These are phyloP conservation scores for Meloe dianella DNA, from an alignment of 2,888 invertebrate species.

Conservation along the genomic window DNA sequence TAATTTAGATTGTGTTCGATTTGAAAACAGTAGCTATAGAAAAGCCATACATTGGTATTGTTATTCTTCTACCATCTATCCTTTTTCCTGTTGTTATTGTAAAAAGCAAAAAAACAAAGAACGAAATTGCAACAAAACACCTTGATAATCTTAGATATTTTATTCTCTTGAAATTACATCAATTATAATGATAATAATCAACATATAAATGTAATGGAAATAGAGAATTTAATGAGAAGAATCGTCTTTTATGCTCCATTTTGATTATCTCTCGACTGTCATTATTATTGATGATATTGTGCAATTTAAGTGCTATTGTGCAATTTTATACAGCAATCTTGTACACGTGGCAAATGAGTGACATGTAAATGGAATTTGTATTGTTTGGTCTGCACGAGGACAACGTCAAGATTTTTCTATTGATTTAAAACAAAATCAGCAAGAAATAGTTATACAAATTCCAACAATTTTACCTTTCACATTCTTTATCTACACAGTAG, in stretches of 20 bases:
- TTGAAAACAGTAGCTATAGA: background rate
- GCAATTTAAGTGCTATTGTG: background rate
- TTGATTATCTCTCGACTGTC: background rate
- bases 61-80: background rate
- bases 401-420: background rate
- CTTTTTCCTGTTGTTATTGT: background rate
- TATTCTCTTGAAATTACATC: background rate
- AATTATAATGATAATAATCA: background rate
- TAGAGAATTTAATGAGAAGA: background rate
- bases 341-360: constrained; percentile 2
- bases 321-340: no score
- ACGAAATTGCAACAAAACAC: background rate
- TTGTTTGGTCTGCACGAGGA: background rate
- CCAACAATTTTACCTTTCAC: no score
- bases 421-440: background rate
- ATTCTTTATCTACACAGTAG: no score
- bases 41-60: background rate
- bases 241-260: background rate
- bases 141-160: background rate
- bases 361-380: constrained; percentile 6
- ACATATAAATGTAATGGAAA: background rate
- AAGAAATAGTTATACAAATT: no score
- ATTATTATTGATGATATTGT: background rate
- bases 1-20: constrained; percentile 5
- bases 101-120: background rate